Base-by-base conservation (phyloP, 2,888 invertebrate genomes). In the Stegophylla sp. region DNA sequence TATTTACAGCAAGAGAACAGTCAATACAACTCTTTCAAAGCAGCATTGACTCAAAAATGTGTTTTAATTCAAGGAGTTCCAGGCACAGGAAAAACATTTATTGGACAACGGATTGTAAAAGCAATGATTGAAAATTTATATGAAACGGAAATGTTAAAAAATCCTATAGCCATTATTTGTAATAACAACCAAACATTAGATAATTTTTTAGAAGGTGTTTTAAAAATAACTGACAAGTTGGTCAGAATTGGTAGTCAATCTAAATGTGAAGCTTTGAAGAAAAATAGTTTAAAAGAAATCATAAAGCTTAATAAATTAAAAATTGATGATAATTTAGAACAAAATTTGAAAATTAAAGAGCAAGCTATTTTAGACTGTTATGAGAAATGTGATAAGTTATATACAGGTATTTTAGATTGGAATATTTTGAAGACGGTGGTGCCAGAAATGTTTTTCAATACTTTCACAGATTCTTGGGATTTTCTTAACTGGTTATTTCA, bases 161-260 rank as follows among this genome's bases (percentile, higher is more conserved):
- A 87, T 3, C 92, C 93, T 0, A 92, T 95, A 86, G 87, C 95
- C 9, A 88, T 95, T 0, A 91, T 95, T 43, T 93, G 94, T 85
- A 94, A 91, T 86, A 95, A 94, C 10, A 95, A 95, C 87, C 94
- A 94, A 85, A 94, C 94, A 9, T 87, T 96, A 64, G 95, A 95
- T 87, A 94, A 95, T 86, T 95, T 95, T 86, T 86, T 95, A 53
- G 91, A 93, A 86, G 92, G 92, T 10, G 87, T 93, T n/a, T 85
- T 91, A 0, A 85, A 86, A 43, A 87, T 89, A 3, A 92, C 92
- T 0, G 85, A 88, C 0, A 88, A 88, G 82, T 88, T 94, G 82
- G 88, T 93, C 1, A 88, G 94, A 82, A 87, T 94, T 76, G 94
- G 94, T 15, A 90, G 91, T 48, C 91, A 92, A 85, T 90, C 91